phyloP scores from a whole-genome alignment of 2,797 vertebrate species.

The Cyclura pinguis region DNA sequence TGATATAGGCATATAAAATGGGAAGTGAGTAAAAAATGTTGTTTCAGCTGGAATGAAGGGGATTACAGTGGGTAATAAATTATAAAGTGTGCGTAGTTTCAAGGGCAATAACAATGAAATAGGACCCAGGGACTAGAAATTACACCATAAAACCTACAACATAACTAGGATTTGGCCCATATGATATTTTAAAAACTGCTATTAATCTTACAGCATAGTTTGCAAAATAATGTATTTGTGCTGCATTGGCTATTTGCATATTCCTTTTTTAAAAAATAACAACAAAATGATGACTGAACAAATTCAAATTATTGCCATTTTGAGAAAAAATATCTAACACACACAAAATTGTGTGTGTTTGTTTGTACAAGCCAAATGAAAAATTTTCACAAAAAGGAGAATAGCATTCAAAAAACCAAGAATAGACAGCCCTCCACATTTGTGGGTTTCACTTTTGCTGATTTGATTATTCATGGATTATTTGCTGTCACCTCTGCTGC shows the following conservation, averaged over 20 bases:
- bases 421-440: too few species aligned
- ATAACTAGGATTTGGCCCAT: constrained; percentile 43
- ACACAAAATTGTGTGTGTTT: background rate
- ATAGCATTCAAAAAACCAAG: too few species aligned
- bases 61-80: constrained; percentile 29
- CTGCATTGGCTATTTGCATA: background rate
- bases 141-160: constrained; percentile 42
- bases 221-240: constrained; percentile 20
- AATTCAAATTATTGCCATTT: constrained; percentile 23
- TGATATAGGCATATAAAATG: background rate
- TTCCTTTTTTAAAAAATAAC: background rate
- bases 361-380: background rate
- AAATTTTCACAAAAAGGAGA: background rate
- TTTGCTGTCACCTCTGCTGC: too few species aligned
- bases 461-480: too few species aligned
- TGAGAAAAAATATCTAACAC: background rate
- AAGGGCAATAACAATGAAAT: constrained; percentile 64
- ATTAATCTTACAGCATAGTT: background rate
- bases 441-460: too few species aligned
- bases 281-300: constrained; percentile 8
- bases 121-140: constrained; percentile 45
- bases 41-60: constrained; percentile 50
- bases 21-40: constrained; percentile 32
- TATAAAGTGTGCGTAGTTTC: constrained; percentile 40
- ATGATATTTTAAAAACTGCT: background rate